Evolutionary conservation across 2,888 invertebrate species (phyloP).

Genomic region (Dicyrtomina minuta): DNA sequence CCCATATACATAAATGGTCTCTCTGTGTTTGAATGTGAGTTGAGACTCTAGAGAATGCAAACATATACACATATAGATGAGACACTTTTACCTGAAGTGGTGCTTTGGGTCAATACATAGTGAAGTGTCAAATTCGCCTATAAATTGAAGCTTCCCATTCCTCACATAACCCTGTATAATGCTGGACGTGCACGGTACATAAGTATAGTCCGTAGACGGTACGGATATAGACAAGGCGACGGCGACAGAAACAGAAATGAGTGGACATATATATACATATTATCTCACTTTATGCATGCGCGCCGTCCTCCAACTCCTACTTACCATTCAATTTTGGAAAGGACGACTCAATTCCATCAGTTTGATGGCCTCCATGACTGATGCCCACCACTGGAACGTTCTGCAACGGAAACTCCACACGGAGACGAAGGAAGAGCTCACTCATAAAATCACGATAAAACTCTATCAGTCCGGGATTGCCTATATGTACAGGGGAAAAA

Average conservation of each 20-base stretch:
- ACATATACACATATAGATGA: no score
- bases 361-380: constrained; percentile 79
- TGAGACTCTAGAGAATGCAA: no score
- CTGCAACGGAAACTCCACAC: constrained; percentile 54
- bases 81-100: neutral
- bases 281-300: no score
- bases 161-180: no score
- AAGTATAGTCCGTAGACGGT: neutral
- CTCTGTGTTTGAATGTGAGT: no score
- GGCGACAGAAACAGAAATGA: no score
- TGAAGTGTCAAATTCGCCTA: neutral
- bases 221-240: neutral
- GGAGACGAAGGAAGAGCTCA: constrained; percentile 64
- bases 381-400: constrained; percentile 76
- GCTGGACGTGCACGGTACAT: no score
- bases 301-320: no score
- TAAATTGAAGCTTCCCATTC: no score
- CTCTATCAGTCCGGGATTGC: constrained; percentile 83
- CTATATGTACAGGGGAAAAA: constrained; percentile 53
- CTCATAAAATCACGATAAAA: constrained; percentile 77
- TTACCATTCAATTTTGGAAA: constrained; percentile 34
- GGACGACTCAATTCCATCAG: constrained; percentile 31
- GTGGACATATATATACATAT: no score
- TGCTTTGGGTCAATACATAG: neutral
- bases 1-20: no score